These are phyloP conservation scores for Aleadryas rufinucha DNA, from an alignment of 2,113 vertebrate species.

Conservation along the genomic window DNA sequence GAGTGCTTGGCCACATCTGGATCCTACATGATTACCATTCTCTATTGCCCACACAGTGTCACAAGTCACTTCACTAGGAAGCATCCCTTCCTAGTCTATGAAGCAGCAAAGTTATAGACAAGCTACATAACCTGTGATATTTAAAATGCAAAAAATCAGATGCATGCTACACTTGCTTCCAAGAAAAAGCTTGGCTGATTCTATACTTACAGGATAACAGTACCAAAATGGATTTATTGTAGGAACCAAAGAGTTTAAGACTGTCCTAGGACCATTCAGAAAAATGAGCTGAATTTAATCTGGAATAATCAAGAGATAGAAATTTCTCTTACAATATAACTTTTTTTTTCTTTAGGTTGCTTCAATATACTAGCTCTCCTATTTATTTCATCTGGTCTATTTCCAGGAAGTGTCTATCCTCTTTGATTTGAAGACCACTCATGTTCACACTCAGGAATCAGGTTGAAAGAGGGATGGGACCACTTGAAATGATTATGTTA, in stretches of 20 bases:
- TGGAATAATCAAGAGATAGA: neutral
- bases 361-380: neutral
- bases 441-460: neutral
- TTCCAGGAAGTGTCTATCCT: neutral
- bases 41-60: neutral
- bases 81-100: rapidly evolving
- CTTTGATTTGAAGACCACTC: neutral
- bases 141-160: neutral
- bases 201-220: neutral
- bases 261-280: neutral
- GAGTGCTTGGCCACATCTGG: neutral
- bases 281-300: neutral
- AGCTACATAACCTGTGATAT: neutral
- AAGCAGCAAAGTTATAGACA: neutral
- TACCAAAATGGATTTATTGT: neutral
- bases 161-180: neutral
- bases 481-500: neutral
- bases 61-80: neutral
- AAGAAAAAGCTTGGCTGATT: neutral
- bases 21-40: too few relatives aligned
- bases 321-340: neutral
- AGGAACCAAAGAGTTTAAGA: neutral
- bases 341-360: neutral
- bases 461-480: neutral
- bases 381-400: neutral